phyloP scores from a whole-genome alignment of 1,140 invertebrate genomes.

The Sycobia sp. region DNA sequence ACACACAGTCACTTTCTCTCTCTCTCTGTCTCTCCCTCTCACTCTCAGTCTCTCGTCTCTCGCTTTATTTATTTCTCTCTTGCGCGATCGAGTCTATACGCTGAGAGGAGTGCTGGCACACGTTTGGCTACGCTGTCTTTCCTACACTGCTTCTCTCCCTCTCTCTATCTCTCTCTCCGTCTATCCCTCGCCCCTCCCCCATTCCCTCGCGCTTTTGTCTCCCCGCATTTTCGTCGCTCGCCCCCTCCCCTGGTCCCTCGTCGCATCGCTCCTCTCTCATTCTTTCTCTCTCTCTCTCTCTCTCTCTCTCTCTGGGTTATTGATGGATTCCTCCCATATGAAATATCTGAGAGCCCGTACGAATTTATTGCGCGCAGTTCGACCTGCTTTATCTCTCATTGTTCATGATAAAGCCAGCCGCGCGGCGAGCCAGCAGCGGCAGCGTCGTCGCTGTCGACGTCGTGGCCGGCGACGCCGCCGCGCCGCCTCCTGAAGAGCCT shows the following conservation, averaged over 20 bases:
- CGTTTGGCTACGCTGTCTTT: too few species aligned
- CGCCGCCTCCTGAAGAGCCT: too few species aligned
- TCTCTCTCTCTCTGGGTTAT: constrained; percentile 47
- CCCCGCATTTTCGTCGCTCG: too few species aligned
- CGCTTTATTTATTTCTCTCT: neutral
- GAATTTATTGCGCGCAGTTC: constrained; percentile 61
- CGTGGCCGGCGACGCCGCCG: too few species aligned
- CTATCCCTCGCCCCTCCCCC: too few species aligned
- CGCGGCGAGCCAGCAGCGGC: constrained; percentile 50
- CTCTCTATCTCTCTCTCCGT: too few species aligned
- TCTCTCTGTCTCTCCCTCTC: neutral
- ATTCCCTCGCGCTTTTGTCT: constrained; percentile 21
- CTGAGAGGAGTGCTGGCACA: too few species aligned
- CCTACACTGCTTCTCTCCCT: too few species aligned
- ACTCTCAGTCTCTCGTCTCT: constrained; percentile 7
- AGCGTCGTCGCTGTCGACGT: constrained; percentile 13
- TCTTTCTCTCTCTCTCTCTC: constrained; percentile 20
- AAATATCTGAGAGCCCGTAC: constrained; percentile 58
- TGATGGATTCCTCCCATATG: constrained; percentile 64
- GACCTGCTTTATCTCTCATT: constrained; percentile 60
- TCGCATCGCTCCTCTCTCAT: constrained; percentile 11
- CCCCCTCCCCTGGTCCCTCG: too few species aligned
- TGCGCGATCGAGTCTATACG: too few species aligned
- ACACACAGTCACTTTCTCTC: constrained; percentile 39
- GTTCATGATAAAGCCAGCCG: constrained; percentile 59